Evolutionary conservation across 1,140 invertebrate genomes (phyloP).

Genomic region (Bicyclus anynana): DNA sequence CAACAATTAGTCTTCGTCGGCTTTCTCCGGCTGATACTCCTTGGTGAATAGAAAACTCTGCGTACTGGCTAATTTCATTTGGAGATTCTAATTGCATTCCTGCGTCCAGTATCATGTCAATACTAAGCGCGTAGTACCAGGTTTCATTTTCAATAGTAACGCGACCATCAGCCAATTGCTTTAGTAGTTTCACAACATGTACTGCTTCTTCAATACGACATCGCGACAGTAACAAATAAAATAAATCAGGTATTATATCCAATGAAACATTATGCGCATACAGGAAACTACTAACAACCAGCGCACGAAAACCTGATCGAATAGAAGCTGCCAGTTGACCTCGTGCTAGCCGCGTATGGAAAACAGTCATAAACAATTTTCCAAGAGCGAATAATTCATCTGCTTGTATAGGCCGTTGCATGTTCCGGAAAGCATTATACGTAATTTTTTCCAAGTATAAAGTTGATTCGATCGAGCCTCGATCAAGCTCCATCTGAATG

Average conservation of each 20-base stretch:
- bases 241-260: conserved; percentile 65
- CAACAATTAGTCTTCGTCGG: conserved; percentile 46
- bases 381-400: conserved; percentile 62
- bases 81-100: conserved; percentile 67
- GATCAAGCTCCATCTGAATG: conserved; percentile 56
- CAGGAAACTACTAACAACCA: conserved; percentile 60
- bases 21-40: conserved; percentile 35
- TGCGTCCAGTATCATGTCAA: conserved; percentile 69
- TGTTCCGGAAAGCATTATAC: conserved; percentile 34
- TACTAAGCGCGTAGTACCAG: conserved; percentile 70
- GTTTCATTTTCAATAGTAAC: conserved; percentile 47
- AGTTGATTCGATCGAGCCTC: conserved; percentile 45
- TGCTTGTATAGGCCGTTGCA: conserved; percentile 42
- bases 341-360: conserved; percentile 50
- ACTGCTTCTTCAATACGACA: conserved; percentile 65
- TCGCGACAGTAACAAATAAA: conserved; percentile 55
- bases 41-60: conserved; percentile 42
- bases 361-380: conserved; percentile 59
- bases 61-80: conserved; percentile 51
- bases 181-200: conserved; percentile 44
- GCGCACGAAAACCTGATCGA: conserved; percentile 57
- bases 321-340: conserved; percentile 52
- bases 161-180: conserved; percentile 41
- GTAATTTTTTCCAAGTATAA: conserved; percentile 50
- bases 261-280: conserved; percentile 51